Evolutionary conservation across 2,797 vertebrate species (phyloP).

Genomic region (Myotis findleyi): DNA sequence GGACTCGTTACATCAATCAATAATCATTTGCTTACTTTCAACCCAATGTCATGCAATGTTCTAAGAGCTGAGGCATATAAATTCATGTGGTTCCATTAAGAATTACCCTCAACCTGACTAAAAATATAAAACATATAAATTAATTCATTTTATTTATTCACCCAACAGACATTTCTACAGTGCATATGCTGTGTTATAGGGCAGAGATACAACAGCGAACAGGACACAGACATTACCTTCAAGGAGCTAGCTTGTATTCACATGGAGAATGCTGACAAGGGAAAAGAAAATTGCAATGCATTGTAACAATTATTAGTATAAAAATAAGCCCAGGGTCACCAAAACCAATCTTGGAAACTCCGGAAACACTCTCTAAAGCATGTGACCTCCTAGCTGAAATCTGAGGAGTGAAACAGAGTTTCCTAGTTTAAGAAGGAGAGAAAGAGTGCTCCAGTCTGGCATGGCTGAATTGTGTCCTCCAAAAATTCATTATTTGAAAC

Average conservation of each 20-base stretch:
- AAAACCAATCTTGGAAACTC: background rate
- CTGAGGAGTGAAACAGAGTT: background rate
- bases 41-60: background rate
- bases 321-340: conserved; percentile 2
- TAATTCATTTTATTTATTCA: conserved; percentile 28
- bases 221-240: background rate
- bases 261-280: background rate
- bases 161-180: background rate
- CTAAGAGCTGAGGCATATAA: background rate
- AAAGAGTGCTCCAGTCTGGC: background rate
- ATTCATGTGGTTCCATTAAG: background rate
- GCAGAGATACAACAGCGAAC: background rate
- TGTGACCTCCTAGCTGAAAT: background rate
- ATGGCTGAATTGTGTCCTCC: background rate
- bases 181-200: background rate
- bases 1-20: conserved; percentile 48
- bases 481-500: background rate
- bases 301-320: background rate
- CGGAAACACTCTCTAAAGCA: background rate
- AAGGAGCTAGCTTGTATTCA: background rate
- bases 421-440: background rate
- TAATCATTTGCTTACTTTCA: conserved; percentile 24
- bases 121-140: background rate
- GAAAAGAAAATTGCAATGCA: background rate
- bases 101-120: background rate